Evolutionary conservation across 2,888 invertebrate genomes (phyloP), one percentile per base, ranked within the genome.

Genomic region (Polymixis lichenea): DNA sequence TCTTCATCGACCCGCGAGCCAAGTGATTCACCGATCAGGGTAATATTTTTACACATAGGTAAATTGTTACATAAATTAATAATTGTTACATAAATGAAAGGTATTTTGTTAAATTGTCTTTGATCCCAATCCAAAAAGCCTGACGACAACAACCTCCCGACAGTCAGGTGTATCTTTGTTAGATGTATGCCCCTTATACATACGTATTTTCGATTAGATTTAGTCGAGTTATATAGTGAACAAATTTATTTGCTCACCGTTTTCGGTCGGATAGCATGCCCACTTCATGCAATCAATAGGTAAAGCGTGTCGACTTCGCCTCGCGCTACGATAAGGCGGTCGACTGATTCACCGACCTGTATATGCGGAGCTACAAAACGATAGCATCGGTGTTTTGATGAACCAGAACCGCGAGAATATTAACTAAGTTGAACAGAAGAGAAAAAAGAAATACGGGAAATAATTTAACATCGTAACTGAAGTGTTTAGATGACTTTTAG

Each of bases 1-100:
- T 97, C 96, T 97, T 97, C 97, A 97, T 97, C 97, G 97, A 97
- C 94, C 93, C 95, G 95, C 95, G 96, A 97, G 96, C 96, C 97
- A 95, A 97, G 97, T 96, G 97, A 97, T 97, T 96, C 97, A 94
- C 95, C 95, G 95, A 92, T 92, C 93, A 61, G 32, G 61, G 61
- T 61, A 61, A 61, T 61, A 32, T 22, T 22, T 61, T 61, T 87
- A 60, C 49, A 73, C 49, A 2, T 19, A 19, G 53, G 43, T 53
- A 38, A 32, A 74, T 61, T 74, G 74, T n/a, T 74, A 75, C 74
- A 74, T 11, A 73, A 51, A 60, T 60, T 15, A 74, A n/a, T n/a
- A 32, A 74, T 61, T 74, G 74, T n/a, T 74, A 75, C 74, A 74
- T 11, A 73, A 51, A 60, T 60, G 15, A 74, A 60, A 5, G 43